phyloP scores from a whole-genome alignment of 2,888 invertebrate species.

The Pharmacophagus antenor region DNA sequence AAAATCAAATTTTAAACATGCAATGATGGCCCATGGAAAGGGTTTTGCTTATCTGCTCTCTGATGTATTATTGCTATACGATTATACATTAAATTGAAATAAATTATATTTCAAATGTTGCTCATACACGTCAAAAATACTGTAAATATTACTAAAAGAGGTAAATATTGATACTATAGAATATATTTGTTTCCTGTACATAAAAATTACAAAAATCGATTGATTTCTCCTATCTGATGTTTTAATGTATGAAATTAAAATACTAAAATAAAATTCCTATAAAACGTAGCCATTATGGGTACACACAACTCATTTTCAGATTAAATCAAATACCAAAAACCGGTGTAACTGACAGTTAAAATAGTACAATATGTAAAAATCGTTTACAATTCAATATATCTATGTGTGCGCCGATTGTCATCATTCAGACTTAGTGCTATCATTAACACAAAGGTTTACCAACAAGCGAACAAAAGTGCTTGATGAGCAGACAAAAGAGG shows the following conservation, averaged over 20 bases:
- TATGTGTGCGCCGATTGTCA: slow-evolving; percentile 28
- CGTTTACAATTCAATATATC: slow-evolving; percentile 13
- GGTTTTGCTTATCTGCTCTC: background rate
- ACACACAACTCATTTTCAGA: background rate
- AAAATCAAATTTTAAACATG: too few species aligned
- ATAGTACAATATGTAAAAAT: background rate
- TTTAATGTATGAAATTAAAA: too few species aligned
- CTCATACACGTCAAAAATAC: background rate
- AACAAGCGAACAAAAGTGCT: slow-evolving; percentile 56
- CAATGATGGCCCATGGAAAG: background rate
- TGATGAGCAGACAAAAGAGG: slow-evolving; percentile 43
- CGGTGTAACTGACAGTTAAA: slow-evolving; percentile 3
- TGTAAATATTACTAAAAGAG: too few species aligned
- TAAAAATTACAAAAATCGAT: too few species aligned
- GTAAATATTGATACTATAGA: too few species aligned
- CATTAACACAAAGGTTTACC: slow-evolving; percentile 55
- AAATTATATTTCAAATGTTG: background rate
- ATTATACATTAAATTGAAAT: background rate
- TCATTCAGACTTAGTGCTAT: slow-evolving; percentile 43
- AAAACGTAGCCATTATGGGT: too few species aligned
- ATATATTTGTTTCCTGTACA: too few species aligned
- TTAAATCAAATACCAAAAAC: background rate
- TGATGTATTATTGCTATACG: background rate
- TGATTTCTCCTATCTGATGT: too few species aligned
- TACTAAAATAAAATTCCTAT: too few species aligned